phyloP scores from a whole-genome alignment of 2,113 vertebrate species.

The Pelvicachromis taeniatus region DNA sequence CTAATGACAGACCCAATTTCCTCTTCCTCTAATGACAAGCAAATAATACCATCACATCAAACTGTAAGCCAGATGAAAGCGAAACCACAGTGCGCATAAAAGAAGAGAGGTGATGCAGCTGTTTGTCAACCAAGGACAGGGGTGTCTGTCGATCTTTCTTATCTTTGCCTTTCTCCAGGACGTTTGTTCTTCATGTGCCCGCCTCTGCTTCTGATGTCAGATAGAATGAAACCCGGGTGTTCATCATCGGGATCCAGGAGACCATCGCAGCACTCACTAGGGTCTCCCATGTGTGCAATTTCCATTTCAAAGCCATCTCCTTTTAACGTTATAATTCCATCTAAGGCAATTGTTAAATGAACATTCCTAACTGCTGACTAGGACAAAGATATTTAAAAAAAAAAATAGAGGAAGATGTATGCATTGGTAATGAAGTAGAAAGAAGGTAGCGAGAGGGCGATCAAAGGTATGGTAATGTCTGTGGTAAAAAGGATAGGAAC shows the following conservation, averaged over 20 bases:
- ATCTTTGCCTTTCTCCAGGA: constrained; percentile 28
- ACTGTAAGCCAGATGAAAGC: constrained; percentile 43
- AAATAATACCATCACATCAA: constrained; percentile 65
- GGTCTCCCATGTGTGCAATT: constrained; percentile 54
- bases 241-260: constrained; percentile 54
- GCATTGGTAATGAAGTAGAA: constrained; percentile 62
- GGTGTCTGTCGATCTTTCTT: constrained; percentile 35
- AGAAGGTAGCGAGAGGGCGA: constrained; percentile 53
- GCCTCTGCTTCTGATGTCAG: constrained; percentile 57
- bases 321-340: constrained; percentile 70
- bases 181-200: constrained; percentile 42
- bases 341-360: constrained; percentile 72
- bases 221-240: constrained; percentile 44
- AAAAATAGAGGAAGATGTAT: constrained; percentile 36
- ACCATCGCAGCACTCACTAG: constrained; percentile 11
- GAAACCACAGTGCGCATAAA: constrained; percentile 23
- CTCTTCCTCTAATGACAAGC: constrained; percentile 56
- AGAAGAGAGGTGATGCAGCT: constrained; percentile 47
- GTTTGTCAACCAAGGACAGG: constrained; percentile 50
- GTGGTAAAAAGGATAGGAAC: constrained; percentile 52
- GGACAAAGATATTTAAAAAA: constrained; percentile 61
- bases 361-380: constrained; percentile 74
- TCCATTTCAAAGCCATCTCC: constrained; percentile 74
- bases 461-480: constrained; percentile 74
- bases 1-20: constrained; percentile 63